A percentile compares a stretch with the other conserved stretches of the same genome.
These are phyloP conservation scores for Sinocyclocheilus anophthalmus DNA, from an alignment of 2,113 vertebrate genomes.

Conservation along the genomic window DNA sequence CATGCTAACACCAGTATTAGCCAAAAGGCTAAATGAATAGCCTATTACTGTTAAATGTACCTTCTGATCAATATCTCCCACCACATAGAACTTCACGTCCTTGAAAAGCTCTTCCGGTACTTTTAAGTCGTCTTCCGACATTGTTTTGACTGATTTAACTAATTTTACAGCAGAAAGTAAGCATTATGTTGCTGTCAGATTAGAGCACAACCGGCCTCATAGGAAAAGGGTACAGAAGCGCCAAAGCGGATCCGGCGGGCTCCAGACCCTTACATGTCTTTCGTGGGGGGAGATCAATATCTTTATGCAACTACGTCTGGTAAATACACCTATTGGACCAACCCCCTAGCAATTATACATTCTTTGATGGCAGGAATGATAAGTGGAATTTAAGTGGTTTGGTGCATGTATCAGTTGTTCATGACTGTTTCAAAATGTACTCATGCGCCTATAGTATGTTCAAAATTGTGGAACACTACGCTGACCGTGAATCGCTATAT, in stretches of 20 bases:
- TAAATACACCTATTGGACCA: too few relatives aligned
- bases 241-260: constrained; percentile 72
- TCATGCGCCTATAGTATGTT: too few relatives aligned
- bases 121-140: constrained; percentile 80
- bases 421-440: too few relatives aligned
- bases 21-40: constrained; percentile 57
- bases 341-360: too few relatives aligned
- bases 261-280: constrained; percentile 53
- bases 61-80: constrained; percentile 94
- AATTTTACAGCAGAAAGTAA: constrained; percentile 23
- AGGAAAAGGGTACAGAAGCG: constrained; percentile 57
- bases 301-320: not conserved
- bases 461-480: too few relatives aligned
- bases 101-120: constrained; percentile 90
- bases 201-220: constrained; percentile 33
- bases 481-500: too few relatives aligned
- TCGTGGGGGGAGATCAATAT: not conserved
- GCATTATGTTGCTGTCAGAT: constrained; percentile 48
- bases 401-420: too few relatives aligned
- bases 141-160: constrained; percentile 56
- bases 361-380: too few relatives aligned
- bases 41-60: constrained; percentile 69
- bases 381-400: too few relatives aligned
- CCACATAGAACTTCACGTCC: constrained; percentile 96
- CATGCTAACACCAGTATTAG: constrained; percentile 51